These are phyloP conservation scores for Dipodomys merriami DNA, from an alignment of 2,113 vertebrate species.

Conservation along the genomic window DNA sequence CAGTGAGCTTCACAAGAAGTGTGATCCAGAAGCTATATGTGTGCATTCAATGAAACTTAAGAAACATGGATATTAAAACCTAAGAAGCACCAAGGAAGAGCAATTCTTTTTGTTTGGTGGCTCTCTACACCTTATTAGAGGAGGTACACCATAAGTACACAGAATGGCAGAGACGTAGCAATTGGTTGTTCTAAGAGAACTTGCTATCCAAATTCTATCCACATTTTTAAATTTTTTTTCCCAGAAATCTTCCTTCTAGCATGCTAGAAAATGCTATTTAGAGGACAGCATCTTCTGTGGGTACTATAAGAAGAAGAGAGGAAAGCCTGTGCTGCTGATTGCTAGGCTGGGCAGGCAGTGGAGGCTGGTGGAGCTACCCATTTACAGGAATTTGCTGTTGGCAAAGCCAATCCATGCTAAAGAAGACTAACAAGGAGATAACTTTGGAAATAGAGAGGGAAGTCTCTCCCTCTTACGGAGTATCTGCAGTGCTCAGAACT, in stretches of 20 bases:
- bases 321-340: background rate
- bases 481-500: background rate
- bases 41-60: background rate
- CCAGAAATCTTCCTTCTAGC: background rate
- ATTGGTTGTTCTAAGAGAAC: background rate
- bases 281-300: background rate
- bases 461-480: background rate
- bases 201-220: background rate
- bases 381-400: background rate
- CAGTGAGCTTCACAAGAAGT: background rate
- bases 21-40: background rate
- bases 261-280: background rate
- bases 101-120: background rate
- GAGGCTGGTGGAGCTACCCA: background rate
- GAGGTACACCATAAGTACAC: background rate
- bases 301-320: background rate
- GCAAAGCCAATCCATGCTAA: background rate
- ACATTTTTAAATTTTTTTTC: background rate
- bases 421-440: background rate
- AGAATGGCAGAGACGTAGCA: background rate
- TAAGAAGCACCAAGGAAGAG: background rate
- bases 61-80: background rate
- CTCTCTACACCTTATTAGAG: background rate
- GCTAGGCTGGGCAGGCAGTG: background rate
- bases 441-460: background rate